These are phyloP conservation scores for Tokudaia tokunoshimensis DNA, from an alignment of 2,797 vertebrate species.

Conservation along the genomic window DNA sequence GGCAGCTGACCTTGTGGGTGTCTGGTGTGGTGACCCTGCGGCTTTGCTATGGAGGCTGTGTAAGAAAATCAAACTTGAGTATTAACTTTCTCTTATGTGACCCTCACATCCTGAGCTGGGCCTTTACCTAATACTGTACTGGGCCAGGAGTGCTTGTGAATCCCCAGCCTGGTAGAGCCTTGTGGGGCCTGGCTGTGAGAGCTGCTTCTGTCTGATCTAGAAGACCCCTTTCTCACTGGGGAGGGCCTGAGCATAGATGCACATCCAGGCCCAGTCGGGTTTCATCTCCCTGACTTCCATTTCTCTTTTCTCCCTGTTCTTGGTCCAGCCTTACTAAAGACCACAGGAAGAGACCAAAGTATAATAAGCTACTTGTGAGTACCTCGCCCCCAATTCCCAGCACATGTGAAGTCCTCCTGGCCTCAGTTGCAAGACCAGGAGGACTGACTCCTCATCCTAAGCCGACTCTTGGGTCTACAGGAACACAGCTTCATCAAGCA, in stretches of 20 bases:
- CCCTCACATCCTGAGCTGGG: neutral
- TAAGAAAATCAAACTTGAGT: neutral
- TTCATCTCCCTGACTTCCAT: slow-evolving; percentile 28
- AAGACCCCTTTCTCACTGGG: neutral
- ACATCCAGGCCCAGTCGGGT: too few relatives aligned
- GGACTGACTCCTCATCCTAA: neutral
- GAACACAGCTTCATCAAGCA: slow-evolving; percentile 96
- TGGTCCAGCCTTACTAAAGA: slow-evolving; percentile 96
- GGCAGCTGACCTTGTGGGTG: too few relatives aligned
- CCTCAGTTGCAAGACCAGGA: neutral
- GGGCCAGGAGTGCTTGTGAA: neutral
- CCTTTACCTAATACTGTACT: neutral
- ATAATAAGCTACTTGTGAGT: slow-evolving; percentile 97
- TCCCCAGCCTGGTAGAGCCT: too few relatives aligned
- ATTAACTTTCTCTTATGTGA: neutral
- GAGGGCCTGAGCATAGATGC: neutral
- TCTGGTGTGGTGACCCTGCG: neutral
- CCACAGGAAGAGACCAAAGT: slow-evolving; percentile 99
- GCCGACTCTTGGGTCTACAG: slow-evolving; percentile 81
- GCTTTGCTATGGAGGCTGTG: neutral
- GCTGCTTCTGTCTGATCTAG: neutral
- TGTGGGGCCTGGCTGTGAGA: neutral
- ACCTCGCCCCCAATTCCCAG: neutral
- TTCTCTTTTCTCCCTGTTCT: neutral
- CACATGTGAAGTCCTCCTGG: neutral